Conservation (phyloP, 2,113 vertebrate genomes). For the Cairina moschata region DNA sequence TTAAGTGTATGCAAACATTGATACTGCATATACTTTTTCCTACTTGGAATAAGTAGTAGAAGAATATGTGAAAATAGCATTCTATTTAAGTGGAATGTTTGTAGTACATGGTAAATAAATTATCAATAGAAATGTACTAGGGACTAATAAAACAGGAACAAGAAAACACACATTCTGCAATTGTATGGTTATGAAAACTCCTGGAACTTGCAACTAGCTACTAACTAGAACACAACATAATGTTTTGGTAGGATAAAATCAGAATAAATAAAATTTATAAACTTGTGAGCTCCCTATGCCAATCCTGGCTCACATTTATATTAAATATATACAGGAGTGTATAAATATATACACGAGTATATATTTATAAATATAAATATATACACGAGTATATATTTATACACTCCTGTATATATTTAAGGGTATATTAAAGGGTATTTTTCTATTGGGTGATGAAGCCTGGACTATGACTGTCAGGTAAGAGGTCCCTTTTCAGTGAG, state of each 20-base stretch:
- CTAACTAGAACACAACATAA: not conserved
- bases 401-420: no score
- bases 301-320: not conserved
- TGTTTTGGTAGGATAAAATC: not conserved
- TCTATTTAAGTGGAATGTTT: not conserved
- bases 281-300: not conserved
- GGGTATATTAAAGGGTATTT: not conserved
- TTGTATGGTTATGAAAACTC: not conserved
- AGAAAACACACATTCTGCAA: not conserved
- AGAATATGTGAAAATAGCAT: not conserved
- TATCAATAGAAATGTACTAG: not conserved
- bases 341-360: no score
- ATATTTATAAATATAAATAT: no score
- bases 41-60: not conserved
- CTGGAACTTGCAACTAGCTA: not conserved
- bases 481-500: not conserved
- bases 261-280: not conserved
- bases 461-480: not conserved
- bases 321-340: no score
- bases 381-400: no score
- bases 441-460: not conserved
- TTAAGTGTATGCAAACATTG: not conserved
- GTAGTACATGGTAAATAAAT: not conserved
- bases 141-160: not conserved
- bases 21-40: not conserved